Conservation (phyloP, 2,888 invertebrate species). For the Pterostichus madidus region DNA sequence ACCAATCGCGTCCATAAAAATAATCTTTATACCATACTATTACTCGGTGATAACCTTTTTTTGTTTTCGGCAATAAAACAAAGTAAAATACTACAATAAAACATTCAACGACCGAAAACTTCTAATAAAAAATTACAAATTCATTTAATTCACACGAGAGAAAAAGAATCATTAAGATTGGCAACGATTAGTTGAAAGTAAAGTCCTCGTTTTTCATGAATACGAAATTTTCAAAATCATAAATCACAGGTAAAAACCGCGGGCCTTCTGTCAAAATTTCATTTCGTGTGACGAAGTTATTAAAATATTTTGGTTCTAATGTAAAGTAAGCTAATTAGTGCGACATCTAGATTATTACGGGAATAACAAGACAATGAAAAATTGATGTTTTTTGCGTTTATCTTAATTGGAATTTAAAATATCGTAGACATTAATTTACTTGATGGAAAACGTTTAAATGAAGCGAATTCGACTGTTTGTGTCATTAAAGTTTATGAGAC, state of each 20-base stretch:
- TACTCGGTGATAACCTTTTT: not conserved
- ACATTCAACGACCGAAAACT: conserved; percentile 5
- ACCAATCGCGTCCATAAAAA: not conserved
- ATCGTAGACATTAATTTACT: conserved; percentile 58
- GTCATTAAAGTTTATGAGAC: not conserved
- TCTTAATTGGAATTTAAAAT: conserved; percentile 66
- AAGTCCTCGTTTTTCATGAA: conserved; percentile 48
- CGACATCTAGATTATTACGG: conserved; percentile 61
- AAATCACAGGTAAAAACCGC: conserved; percentile 50
- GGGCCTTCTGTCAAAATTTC: conserved; percentile 21
- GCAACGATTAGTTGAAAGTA: conserved; percentile 1
- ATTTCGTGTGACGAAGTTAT: conserved; percentile 59
- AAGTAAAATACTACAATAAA: not conserved
- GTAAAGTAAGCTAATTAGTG: conserved; percentile 61
- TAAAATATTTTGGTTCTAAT: conserved; percentile 64
- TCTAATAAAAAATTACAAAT: conserved; percentile 9
- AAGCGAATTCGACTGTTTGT: conserved; percentile 19
- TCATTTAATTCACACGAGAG: conserved; percentile 31
- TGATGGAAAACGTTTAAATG: conserved; percentile 53
- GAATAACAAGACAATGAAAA: conserved; percentile 67
- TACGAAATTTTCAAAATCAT: conserved; percentile 56
- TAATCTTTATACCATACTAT: not conserved
- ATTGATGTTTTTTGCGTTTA: conserved; percentile 66
- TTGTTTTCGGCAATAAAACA: conserved; percentile 9
- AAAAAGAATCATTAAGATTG: conserved; percentile 42